phyloP scores from a whole-genome alignment of 2,797 vertebrate species.

The Helarctos malayanus region DNA sequence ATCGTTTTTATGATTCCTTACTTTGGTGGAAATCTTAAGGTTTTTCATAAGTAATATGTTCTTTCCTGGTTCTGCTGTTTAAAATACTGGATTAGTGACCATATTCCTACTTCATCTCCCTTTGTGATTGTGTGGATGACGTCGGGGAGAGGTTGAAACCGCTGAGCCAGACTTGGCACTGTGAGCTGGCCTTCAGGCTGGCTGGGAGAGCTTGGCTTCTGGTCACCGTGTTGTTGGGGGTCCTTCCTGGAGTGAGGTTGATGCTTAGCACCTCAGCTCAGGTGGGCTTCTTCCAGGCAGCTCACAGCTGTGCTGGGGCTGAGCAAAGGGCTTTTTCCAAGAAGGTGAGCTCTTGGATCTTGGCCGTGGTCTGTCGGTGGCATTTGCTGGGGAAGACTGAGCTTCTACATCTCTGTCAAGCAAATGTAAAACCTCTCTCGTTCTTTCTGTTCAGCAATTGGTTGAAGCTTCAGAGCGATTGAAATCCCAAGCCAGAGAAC shows the following conservation, averaged over 20 bases:
- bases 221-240: rapidly evolving
- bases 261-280: background rate
- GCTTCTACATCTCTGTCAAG: background rate
- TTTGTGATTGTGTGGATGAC: background rate
- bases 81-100: too few species aligned
- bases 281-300: too few species aligned
- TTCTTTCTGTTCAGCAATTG: conserved; percentile 92
- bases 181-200: background rate
- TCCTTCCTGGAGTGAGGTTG: background rate
- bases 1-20: too few species aligned
- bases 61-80: too few species aligned
- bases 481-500: conserved; percentile 95
- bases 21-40: background rate
- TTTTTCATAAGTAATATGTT: rapidly evolving
- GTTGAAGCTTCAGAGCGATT: conserved; percentile 95
- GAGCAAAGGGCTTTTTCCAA: background rate
- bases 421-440: rapidly evolving
- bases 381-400: background rate
- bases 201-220: background rate
- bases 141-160: rapidly evolving
- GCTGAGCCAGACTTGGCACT: rapidly evolving
- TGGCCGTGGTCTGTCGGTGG: background rate
- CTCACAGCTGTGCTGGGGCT: background rate
- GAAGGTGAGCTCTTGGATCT: background rate
- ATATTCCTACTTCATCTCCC: rapidly evolving